Evolutionary conservation across 2,113 vertebrate species (phyloP).

Genomic region (Falco punctatus): DNA sequence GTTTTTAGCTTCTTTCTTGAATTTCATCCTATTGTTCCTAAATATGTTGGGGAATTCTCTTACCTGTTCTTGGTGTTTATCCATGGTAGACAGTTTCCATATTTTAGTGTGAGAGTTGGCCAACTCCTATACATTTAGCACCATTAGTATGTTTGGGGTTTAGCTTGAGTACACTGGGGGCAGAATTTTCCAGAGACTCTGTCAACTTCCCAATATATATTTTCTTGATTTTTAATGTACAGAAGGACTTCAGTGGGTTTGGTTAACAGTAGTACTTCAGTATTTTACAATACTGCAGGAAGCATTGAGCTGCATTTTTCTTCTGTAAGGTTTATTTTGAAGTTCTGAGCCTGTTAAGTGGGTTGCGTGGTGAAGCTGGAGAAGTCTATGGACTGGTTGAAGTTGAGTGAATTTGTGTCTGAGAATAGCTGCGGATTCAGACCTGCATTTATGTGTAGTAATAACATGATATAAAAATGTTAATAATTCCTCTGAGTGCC

Average conservation of each 20-base stretch:
- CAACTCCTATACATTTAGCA: not conserved
- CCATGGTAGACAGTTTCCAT: not conserved
- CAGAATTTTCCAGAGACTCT: not conserved
- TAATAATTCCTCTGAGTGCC: not conserved
- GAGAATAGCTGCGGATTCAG: not conserved
- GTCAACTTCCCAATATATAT: not conserved
- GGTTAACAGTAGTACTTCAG: not conserved
- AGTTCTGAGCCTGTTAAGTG: not conserved
- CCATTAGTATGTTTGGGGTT: not conserved
- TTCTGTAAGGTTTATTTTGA: not conserved
- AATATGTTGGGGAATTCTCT: not conserved
- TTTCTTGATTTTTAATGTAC: not conserved
- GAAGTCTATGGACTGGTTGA: not conserved
- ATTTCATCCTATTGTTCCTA: not conserved
- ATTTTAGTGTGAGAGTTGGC: not conserved
- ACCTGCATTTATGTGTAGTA: not conserved
- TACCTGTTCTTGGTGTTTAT: not conserved
- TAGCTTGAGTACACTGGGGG: not conserved
- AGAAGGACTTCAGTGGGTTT: not conserved
- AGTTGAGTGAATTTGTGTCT: not conserved
- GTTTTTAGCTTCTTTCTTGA: not conserved
- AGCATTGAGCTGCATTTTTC: not conserved
- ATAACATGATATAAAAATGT: not conserved
- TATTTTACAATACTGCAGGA: not conserved
- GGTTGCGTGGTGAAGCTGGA: not conserved